Percentiles rank a stretch among this genome's conserved stretches.
phyloP scores from a whole-genome alignment of 2,888 invertebrate species.

The Sarcophaga caerulescens region DNA sequence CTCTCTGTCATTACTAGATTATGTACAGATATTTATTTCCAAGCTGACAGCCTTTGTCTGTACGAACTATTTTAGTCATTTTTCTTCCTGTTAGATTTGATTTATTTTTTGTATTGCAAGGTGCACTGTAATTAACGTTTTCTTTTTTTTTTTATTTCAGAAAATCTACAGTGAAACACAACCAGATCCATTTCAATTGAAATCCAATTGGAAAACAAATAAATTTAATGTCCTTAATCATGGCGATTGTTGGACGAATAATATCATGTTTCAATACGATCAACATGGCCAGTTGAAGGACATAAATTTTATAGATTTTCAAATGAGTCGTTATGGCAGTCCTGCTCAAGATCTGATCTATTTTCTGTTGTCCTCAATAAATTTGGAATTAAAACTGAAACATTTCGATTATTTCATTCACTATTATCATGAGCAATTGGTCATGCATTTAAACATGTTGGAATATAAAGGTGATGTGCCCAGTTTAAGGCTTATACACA shows the following conservation, averaged over 20 bases:
- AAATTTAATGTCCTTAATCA: constrained; percentile 75
- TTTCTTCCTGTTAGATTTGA: too few relatives aligned
- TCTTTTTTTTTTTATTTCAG: constrained; percentile 53
- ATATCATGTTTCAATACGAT: constrained; percentile 77
- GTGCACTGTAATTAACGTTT: too few relatives aligned
- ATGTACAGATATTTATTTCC: too few relatives aligned
- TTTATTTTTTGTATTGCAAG: too few relatives aligned
- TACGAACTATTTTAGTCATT: too few relatives aligned
- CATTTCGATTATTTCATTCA: constrained; percentile 75
- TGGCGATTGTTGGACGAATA: constrained; percentile 78
- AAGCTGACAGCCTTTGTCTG: too few relatives aligned
- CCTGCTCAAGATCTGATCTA: constrained; percentile 78
- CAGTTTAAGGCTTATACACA: constrained; percentile 72
- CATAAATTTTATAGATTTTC: constrained; percentile 76
- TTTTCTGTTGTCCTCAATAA: constrained; percentile 74
- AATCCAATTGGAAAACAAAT: constrained; percentile 53
- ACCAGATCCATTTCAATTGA: constrained; percentile 47
- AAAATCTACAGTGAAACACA: constrained; percentile 65
- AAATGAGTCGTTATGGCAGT: constrained; percentile 77
- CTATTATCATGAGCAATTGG: constrained; percentile 74
- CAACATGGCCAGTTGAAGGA: constrained; percentile 69
- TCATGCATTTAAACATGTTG: constrained; percentile 72
- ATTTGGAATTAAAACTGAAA: constrained; percentile 72
- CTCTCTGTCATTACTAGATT: too few relatives aligned
- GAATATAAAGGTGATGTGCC: constrained; percentile 73